Evolutionary conservation across 2,888 invertebrate species (phyloP), one percentile per base, ranked within the genome.

Genomic region (Ectemnius cavifrons): DNA sequence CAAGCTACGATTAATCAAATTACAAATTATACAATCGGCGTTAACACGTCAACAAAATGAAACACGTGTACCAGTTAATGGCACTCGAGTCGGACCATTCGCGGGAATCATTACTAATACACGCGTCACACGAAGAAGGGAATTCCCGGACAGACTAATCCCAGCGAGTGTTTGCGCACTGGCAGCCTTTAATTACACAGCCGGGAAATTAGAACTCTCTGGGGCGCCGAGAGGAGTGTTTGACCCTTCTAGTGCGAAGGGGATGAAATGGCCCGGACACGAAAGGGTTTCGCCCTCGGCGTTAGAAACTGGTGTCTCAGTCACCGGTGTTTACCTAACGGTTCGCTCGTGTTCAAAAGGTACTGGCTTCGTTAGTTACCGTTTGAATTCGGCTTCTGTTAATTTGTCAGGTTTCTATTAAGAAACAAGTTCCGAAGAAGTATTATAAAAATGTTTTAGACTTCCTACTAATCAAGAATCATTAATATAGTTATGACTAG

Each of bases 141-240:
- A 37, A 37, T 52, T 16, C 52, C 14, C 52, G n/a, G 4, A 16
- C 5, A 52, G n/a, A 52, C n/a, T 52, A 52, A 52, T 52, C 52
- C 16, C 52, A 1, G 16, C 52, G 16, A 52, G 52, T 52, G 52
- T 52, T 52, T 52, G 52, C 14, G 16, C 52, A 52, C n/a, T 14
- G n/a, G 8, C 37, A 37, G 37, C 16, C 52, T 52, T 14, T 52
- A 52, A 52, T 52, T 11, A 52, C 52, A 16, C 14, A 16, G n/a
- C 52, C 14, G 52, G n/a, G 16, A 52, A 52, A 52, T 52, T 52
- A 52, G 52, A 52, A 52, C 52, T 52, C 52, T 52, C 16, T 3
- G 16, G 16, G 8, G 52, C 52, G 52, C 2, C 5, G 16, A n/a
- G 52, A 16, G 16, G 16, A 52, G 52, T 16, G 52, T 52, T 52